Base-by-base conservation (phyloP, 2,888 invertebrate species). In the Parelbella ahira region DNA sequence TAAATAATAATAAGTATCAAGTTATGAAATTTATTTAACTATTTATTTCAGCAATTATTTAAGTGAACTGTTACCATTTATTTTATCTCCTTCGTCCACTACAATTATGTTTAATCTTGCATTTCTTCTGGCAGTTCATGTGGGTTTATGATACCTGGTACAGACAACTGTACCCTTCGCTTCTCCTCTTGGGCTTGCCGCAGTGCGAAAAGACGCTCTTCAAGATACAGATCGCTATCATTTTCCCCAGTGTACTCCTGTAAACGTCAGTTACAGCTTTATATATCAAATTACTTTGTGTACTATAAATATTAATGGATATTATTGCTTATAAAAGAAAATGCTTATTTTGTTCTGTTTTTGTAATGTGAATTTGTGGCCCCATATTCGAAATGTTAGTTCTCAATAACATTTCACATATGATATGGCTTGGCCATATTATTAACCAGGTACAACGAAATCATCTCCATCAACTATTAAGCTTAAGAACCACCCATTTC, bases 161-260 rank as follows among this genome's bases (percentile, higher is more conserved):
- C 98, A 29, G 95, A 93, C 83, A 97, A 90, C 88, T 98, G 97
- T 59, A 95, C 91, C 76, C 94, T 92, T 70, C 97, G 91, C 87
- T 99, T 99, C 65, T 97, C 97, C 50, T 95, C 93, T 76, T 99
- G 97, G 30, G 98, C 98, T 64, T 91, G 89, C 55, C 93, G 93
- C 52, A 99, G 91, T 45, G 96, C 93, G 51, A 91, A 91, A 81
- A 98, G 95, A 60, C 99, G 92, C 79, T 99, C 99, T 73, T 99
- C 99, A 68, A 99, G 88, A 88, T 95, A 99, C 68, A 99, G 89
- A 87, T 99, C 99, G 48, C 96, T 94, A 82, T 99, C 97, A 74
- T 99, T 99, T 78, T 98, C 98, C 27, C 99, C 99, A 13, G 98
- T 97, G 78, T 96, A 98, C 89, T 99, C 99, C 98, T 99, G 77